Conservation (phyloP, 2,888 invertebrate genomes). For the Mycogona germanica region DNA sequence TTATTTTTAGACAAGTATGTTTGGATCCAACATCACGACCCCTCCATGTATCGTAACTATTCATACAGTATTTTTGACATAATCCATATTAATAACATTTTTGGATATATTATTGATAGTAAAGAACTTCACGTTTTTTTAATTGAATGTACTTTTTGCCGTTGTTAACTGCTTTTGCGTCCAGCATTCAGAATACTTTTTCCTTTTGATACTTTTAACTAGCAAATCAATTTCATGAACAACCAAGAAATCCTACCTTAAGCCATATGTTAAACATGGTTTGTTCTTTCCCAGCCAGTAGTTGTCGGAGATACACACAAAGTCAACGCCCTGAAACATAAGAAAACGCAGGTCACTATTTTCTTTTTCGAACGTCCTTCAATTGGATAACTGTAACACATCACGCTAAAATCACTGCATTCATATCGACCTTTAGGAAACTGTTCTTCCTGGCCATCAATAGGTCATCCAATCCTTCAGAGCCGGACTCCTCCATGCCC, state of each 20-base stretch:
- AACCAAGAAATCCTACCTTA: constrained; percentile 43
- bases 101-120: too few relatives aligned
- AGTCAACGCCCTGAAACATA: constrained; percentile 55
- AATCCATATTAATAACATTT: too few relatives aligned
- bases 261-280: constrained; percentile 93
- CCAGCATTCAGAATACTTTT: neutral
- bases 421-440: constrained; percentile 49
- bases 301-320: constrained; percentile 95
- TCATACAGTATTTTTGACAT: too few relatives aligned
- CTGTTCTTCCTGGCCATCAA: constrained; percentile 55
- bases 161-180: neutral
- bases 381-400: too few relatives aligned
- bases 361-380: neutral
- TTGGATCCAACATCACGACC: too few relatives aligned
- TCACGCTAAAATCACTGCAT: too few relatives aligned
- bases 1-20: too few relatives aligned
- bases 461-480: constrained; percentile 84
- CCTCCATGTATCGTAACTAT: too few relatives aligned
- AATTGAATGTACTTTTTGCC: neutral
- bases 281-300: constrained; percentile 97
- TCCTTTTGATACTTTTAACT: neutral
- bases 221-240: neutral
- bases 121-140: neutral
- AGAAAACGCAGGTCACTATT: neutral
- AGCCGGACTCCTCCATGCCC: constrained; percentile 98